phyloP scores from a whole-genome alignment of 1,140 invertebrate genomes.

The Physella acuta region DNA sequence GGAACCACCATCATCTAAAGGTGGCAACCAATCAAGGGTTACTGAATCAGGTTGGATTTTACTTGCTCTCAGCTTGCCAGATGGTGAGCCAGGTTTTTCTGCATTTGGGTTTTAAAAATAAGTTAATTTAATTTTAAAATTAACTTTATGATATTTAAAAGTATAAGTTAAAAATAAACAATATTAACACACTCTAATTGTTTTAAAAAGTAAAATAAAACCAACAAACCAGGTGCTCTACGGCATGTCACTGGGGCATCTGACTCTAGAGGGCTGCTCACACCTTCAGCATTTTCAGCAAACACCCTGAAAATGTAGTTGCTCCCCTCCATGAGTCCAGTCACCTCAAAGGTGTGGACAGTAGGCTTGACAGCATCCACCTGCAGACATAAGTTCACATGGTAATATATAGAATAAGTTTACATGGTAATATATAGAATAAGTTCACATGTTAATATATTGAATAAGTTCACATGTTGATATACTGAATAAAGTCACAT shows the following conservation, averaged over 20 bases:
- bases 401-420: too few relatives aligned
- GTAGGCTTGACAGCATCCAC: constrained; percentile 39
- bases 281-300: constrained; percentile 86
- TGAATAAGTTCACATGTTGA: too few relatives aligned
- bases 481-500: too few relatives aligned
- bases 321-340: constrained; percentile 85
- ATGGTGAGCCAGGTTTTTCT: constrained; percentile 75
- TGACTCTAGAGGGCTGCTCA: constrained; percentile 78
- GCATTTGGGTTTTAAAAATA: neutral
- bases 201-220: neutral
- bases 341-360: constrained; percentile 64
- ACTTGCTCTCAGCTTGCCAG: constrained; percentile 81
- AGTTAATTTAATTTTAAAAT: neutral
- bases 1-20: constrained; percentile 59
- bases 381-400: too few relatives aligned
- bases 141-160: neutral
- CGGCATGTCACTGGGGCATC: constrained; percentile 57
- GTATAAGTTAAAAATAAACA: neutral
- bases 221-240: constrained; percentile 43
- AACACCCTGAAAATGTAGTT: constrained; percentile 88
- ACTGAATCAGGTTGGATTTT: constrained; percentile 85
- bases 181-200: neutral
- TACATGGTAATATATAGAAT: too few relatives aligned
- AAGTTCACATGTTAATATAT: too few relatives aligned
- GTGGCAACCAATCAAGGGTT: constrained; percentile 62